A percentile compares a stretch with the other conserved stretches of the same genome.
Conservation (phyloP, 1,140 invertebrate genomes). For the Drosophila arawakana region DNA sequence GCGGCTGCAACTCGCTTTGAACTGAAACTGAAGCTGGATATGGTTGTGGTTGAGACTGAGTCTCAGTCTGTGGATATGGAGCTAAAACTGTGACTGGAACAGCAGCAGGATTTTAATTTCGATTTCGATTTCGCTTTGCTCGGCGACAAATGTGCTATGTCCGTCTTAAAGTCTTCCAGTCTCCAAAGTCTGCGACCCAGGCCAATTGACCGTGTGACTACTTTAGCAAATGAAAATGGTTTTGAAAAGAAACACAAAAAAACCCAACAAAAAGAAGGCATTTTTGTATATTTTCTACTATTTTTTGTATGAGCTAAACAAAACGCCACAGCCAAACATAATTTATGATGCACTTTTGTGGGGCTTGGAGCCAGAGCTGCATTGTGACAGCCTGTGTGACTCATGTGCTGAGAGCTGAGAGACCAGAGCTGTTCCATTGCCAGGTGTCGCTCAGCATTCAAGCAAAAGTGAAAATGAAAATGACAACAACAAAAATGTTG, state of each 20-base stretch:
- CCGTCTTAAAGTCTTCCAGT: conserved; percentile 9
- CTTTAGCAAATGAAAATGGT: conserved; percentile 81
- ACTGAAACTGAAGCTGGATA: conserved; percentile 13
- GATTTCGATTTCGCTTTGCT: conserved; percentile 75
- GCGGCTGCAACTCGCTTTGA: conserved; percentile 51
- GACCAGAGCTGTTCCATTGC: conserved; percentile 24
- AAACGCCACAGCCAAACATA: conserved; percentile 61
- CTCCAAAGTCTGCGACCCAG: conserved; percentile 4
- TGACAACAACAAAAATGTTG: background rate
- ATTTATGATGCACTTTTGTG: conserved; percentile 81
- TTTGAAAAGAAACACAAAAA: background rate
- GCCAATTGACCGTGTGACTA: conserved; percentile 76
- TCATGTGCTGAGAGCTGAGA: conserved; percentile 47
- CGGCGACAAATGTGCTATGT: conserved; percentile 70
- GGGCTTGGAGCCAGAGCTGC: conserved; percentile 19
- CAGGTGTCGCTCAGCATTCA: conserved; percentile 71
- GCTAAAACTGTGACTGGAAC: conserved; percentile 16
- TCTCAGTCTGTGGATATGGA: conserved; percentile 19
- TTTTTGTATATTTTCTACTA: conserved; percentile 1
- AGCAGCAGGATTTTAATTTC: conserved; percentile 74
- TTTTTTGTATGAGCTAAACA: conserved; percentile 22
- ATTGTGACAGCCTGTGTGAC: conserved; percentile 58
- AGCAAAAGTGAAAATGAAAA: conserved; percentile 73
- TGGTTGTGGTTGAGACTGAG: background rate
- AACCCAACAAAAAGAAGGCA: no score